A percentile compares a stretch with the other conserved stretches of the same genome.
Conservation (phyloP, 2,113 vertebrate genomes). For the Onychostoma macrolepis region DNA sequence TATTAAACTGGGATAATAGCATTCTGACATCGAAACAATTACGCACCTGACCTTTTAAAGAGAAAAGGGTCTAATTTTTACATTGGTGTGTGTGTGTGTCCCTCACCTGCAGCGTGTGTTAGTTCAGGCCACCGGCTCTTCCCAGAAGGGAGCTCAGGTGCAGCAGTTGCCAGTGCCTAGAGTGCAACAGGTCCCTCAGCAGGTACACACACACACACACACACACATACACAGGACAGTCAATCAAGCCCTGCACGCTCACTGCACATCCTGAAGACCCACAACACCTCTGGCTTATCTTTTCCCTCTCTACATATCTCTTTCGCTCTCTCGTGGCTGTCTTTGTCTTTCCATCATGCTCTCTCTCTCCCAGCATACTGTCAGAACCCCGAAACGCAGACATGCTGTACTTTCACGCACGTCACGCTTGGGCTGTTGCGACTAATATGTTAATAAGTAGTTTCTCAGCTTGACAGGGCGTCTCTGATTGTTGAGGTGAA, state of each 20-base stretch:
- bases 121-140: slow-evolving; percentile 88
- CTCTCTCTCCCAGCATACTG: neutral
- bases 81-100: slow-evolving; percentile 53
- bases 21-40: neutral
- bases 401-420: neutral
- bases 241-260: slow-evolving; percentile 24
- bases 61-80: slow-evolving; percentile 40
- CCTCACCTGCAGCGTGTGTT: slow-evolving; percentile 86
- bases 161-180: slow-evolving; percentile 89
- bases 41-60: neutral
- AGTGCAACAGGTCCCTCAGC: slow-evolving; percentile 89
- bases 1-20: neutral
- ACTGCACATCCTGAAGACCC: slow-evolving; percentile 14
- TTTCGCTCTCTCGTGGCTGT: neutral
- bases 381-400: slow-evolving; percentile 7
- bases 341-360: neutral
- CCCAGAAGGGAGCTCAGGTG: slow-evolving; percentile 89
- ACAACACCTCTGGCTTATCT: neutral
- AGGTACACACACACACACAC: slow-evolving; percentile 81
- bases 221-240: slow-evolving; percentile 48
- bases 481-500: slow-evolving; percentile 26
- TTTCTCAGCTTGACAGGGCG: neutral
- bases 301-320: slow-evolving; percentile 7
- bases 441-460: slow-evolving; percentile 40
- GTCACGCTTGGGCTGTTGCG: slow-evolving; percentile 9